Evolutionary conservation across 2,797 vertebrate genomes (phyloP).

Genomic region (Muscicapa striata): DNA sequence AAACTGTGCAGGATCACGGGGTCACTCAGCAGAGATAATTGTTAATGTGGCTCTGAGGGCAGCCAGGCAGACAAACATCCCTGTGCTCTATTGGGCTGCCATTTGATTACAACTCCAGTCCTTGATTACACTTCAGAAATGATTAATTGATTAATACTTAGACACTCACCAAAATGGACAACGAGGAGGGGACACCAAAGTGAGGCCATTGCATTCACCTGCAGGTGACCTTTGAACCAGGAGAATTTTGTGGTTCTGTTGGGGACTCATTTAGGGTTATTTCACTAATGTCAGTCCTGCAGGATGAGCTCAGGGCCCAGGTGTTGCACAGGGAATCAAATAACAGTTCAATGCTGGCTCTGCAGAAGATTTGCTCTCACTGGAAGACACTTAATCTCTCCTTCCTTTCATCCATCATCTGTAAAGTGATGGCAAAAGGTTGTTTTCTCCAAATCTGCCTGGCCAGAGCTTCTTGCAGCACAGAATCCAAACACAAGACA

Average conservation of each 20-base stretch:
- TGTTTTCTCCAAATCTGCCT: neutral
- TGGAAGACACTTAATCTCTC: neutral
- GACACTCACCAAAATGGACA: neutral
- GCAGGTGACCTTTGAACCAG: neutral
- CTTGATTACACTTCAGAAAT: conserved; percentile 73
- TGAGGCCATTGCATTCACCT: neutral
- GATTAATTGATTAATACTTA: conserved; percentile 63
- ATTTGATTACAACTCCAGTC: conserved; percentile 47
- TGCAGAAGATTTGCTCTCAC: neutral
- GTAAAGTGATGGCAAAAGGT: neutral
- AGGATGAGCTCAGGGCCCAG: neutral
- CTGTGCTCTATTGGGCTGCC: neutral
- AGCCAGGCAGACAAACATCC: conserved; percentile 42
- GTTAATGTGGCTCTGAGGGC: conserved; percentile 63
- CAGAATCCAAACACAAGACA: neutral
- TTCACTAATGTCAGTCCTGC: neutral
- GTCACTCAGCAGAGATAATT: conserved; percentile 70
- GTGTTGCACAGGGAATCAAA: neutral
- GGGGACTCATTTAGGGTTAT: neutral
- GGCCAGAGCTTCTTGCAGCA: neutral
- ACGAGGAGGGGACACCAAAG: neutral
- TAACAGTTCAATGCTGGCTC: neutral
- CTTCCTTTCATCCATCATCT: neutral
- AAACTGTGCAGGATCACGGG: conserved; percentile 51
- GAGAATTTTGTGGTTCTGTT: neutral